Base-by-base conservation (phyloP, 1,140 invertebrate species). In the Aporrectodea caliginosa region DNA sequence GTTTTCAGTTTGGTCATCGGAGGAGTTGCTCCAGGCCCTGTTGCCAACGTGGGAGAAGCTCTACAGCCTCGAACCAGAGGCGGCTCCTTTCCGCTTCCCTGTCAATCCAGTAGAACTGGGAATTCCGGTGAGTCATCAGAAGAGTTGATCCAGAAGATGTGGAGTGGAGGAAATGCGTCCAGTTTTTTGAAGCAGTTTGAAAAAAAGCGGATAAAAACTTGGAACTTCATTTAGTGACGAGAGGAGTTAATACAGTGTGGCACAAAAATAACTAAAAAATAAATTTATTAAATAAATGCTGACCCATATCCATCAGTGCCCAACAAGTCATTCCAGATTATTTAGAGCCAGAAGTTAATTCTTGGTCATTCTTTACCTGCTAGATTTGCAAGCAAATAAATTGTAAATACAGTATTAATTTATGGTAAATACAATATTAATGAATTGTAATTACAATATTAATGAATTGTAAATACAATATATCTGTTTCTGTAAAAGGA, bases 21-120 rank as follows among this genome's bases (percentile, higher is more conserved):
- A 98, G 85, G 97, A 99, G 84, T 88, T 99, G 31, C 90, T 95
- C 0, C 93, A 94, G 84, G 95, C 96, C 29, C 87, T 99, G 29
- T 93, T 97, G 92, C 97, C 98, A 1, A 97, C 96, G 0, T 88
- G 98, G 78, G 95, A 99, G 83, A 98, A 97, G 85, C 87, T 99
- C 0, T 96, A 94, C 85, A 90, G 93, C 2, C 94, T 95, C 85
- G 97, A 99, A 86, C 75, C 75, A 12, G 98, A 99, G 85, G 96
- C 96, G 0, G 87, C 95, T 78, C 97, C 97, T 12, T 99, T 99
- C 89, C 91, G 95, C 75, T 93, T 96, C 84, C 97, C 98, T 0
- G 98, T 99, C 16, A 97, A 99, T 90, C 95, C 97, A 0, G 90
- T 92, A 83, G 91, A 86, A n/a, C 83, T 90, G 29, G 85, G 89